phyloP scores from a whole-genome alignment of 1,140 invertebrate genomes.

The Aphidius gifuensis region DNA sequence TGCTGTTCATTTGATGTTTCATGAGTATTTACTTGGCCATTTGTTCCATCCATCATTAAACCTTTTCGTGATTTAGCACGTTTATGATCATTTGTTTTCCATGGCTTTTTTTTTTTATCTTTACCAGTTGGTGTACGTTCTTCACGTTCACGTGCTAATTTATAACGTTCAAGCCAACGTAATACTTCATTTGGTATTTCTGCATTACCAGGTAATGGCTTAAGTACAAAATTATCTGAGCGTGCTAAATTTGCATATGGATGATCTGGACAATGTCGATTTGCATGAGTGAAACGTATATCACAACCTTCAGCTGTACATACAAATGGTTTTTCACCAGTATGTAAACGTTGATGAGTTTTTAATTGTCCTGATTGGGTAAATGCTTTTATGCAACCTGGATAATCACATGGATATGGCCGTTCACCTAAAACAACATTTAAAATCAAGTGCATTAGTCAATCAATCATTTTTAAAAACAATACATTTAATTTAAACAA shows the following conservation, averaged over 20 bases:
- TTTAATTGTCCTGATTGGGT: constrained; percentile 82
- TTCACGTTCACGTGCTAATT: constrained; percentile 49
- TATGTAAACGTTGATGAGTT: constrained; percentile 79
- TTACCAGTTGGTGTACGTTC: constrained; percentile 54
- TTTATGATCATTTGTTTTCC: constrained; percentile 45
- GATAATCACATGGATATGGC: constrained; percentile 77
- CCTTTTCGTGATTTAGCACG: constrained; percentile 49
- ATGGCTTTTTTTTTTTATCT: constrained; percentile 49
- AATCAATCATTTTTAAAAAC: too few relatives aligned
- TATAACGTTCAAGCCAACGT: constrained; percentile 60
- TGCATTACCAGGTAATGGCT: constrained; percentile 54
- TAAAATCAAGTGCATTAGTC: constrained; percentile 2
- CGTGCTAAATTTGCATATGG: constrained; percentile 60
- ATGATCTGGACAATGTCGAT: constrained; percentile 71
- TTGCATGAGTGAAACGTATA: constrained; percentile 78
- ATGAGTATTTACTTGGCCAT: constrained; percentile 49
- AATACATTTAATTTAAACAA: constrained; percentile 21
- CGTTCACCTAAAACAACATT: constrained; percentile 63
- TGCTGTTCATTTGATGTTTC: constrained; percentile 38
- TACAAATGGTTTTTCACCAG: constrained; percentile 78
- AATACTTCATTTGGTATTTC: constrained; percentile 59
- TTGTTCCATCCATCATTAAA: constrained; percentile 47
- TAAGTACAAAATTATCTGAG: constrained; percentile 57
- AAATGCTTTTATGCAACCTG: constrained; percentile 72
- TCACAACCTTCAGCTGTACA: constrained; percentile 67